Percentiles rank a stretch among this genome's conserved stretches.
Conservation (phyloP, 2,113 vertebrate species). For the Osmerus eperlanus region DNA sequence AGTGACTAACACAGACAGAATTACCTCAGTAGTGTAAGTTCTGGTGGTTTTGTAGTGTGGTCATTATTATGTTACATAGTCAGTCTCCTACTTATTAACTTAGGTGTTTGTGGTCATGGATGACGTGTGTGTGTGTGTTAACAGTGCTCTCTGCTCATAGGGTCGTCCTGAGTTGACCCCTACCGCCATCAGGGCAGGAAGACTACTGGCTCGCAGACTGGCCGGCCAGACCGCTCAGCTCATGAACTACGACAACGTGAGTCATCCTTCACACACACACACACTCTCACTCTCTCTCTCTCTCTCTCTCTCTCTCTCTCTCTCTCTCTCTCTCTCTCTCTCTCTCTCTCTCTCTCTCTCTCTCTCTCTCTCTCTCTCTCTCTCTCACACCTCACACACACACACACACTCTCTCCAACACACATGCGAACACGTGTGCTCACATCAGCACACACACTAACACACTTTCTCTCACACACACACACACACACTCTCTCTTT, state of each 20-base stretch:
- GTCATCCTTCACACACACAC: constrained; percentile 45
- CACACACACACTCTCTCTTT: neutral
- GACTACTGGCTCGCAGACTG: constrained; percentile 83
- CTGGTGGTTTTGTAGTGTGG: too few species aligned
- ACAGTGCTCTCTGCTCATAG: constrained; percentile 60
- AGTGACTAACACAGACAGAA: neutral
- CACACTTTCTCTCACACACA: neutral
- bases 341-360: too few species aligned
- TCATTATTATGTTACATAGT: neutral
- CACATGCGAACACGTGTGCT: neutral
- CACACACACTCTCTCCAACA: neutral
- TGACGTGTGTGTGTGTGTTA: constrained; percentile 10
- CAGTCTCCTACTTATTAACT: neutral
- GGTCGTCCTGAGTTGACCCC: constrained; percentile 93
- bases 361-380: too few species aligned
- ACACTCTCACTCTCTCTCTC: neutral
- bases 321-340: too few species aligned
- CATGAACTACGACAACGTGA: constrained; percentile 93
- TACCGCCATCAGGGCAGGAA: constrained; percentile 87
- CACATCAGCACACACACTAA: neutral
- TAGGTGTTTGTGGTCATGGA: neutral
- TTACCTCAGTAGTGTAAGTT: neutral
- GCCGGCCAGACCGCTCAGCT: constrained; percentile 69
- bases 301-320: too few species aligned
- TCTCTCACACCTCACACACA: too few species aligned